Conservation (phyloP, 1,140 invertebrate species). For the Bombus sylvicola region DNA sequence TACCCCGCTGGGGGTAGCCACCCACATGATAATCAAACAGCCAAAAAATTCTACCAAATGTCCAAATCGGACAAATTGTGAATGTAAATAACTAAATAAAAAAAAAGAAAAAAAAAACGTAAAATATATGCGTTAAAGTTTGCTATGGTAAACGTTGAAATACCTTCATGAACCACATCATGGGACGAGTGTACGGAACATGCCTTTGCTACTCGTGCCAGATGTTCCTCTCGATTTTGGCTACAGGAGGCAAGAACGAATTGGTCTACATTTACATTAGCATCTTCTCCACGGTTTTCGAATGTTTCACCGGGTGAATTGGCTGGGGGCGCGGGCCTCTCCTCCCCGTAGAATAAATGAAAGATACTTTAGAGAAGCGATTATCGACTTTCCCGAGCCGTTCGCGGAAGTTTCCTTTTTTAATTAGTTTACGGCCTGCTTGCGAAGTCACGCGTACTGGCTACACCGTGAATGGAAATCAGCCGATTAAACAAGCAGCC, state of each 20-base stretch:
- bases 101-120: accelerated
- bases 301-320: not conserved
- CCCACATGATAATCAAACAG: too few relatives aligned
- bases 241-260: slow-evolving; percentile 30
- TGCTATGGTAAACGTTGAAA: too few relatives aligned
- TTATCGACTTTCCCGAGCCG: slow-evolving; percentile 16
- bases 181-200: too few relatives aligned
- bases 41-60: too few relatives aligned
- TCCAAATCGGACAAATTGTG: too few relatives aligned
- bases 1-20: too few relatives aligned
- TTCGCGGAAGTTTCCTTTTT: slow-evolving; percentile 19
- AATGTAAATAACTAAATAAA: too few relatives aligned
- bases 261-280: slow-evolving; percentile 43
- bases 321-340: not conserved
- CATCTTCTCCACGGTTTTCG: not conserved
- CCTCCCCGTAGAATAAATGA: not conserved
- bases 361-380: slow-evolving; percentile 21
- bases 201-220: slow-evolving; percentile 47
- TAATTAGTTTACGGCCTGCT: slow-evolving; percentile 27
- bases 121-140: too few relatives aligned
- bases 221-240: slow-evolving; percentile 66
- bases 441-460: slow-evolving; percentile 13
- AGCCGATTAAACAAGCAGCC: slow-evolving; percentile 18
- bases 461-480: slow-evolving; percentile 12
- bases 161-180: too few relatives aligned